Conservation (phyloP, 2,888 invertebrate genomes). For the Rhingia campestris region DNA sequence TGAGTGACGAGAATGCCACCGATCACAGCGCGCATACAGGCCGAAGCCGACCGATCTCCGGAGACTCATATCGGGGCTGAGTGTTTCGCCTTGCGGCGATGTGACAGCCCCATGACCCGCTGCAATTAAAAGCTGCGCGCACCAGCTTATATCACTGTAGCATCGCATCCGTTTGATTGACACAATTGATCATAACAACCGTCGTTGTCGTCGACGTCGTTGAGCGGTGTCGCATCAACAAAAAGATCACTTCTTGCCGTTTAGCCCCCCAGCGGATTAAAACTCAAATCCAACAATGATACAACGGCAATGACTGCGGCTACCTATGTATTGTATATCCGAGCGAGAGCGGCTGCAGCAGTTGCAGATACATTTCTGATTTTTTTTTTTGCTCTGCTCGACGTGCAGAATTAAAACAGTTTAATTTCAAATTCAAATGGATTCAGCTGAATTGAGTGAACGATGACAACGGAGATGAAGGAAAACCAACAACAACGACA, state of each 20-base stretch:
- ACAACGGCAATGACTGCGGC: constrained; percentile 10
- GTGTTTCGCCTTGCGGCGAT: constrained; percentile 68
- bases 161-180: constrained; percentile 73
- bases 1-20: constrained; percentile 73
- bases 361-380: constrained; percentile 29
- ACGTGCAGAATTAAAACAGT: constrained; percentile 73
- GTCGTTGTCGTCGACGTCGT: constrained; percentile 21
- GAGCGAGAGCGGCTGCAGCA: constrained; percentile 1
- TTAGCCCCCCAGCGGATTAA: constrained; percentile 46
- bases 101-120: constrained; percentile 72
- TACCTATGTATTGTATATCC: not conserved
- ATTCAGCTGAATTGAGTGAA: constrained; percentile 65
- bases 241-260: constrained; percentile 43
- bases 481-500: constrained; percentile 37
- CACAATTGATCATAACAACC: constrained; percentile 74
- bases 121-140: constrained; percentile 70
- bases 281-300: constrained; percentile 29
- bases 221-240: constrained; percentile 37
- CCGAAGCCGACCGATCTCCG: constrained; percentile 55
- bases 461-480: constrained; percentile 42
- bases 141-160: constrained; percentile 68
- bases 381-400: constrained; percentile 46
- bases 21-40: constrained; percentile 45
- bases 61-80: constrained; percentile 70
- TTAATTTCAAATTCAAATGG: constrained; percentile 74